Percentiles rank a stretch among this genome's conserved stretches.
Conservation (phyloP, 1,140 invertebrate species). For the Thrips palmi region DNA sequence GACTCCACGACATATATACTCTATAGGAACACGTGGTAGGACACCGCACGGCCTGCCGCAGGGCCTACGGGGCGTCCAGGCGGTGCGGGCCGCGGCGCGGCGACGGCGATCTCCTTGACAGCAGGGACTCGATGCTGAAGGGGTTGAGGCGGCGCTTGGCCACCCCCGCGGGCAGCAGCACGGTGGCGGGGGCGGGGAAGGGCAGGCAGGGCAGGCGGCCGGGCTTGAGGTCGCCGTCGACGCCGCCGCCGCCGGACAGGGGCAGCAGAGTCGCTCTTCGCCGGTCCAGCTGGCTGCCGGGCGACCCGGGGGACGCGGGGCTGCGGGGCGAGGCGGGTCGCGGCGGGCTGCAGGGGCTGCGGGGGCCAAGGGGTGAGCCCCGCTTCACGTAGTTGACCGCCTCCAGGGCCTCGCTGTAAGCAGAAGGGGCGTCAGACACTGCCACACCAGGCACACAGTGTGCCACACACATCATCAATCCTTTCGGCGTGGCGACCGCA, state of each 20-base stretch:
- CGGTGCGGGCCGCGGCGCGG: no score
- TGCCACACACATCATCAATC: no score
- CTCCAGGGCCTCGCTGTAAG: no score
- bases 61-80: no score
- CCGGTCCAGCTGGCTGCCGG: conserved; percentile 21
- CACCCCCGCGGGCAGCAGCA: conserved; percentile 25
- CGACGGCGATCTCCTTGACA: conserved; percentile 31
- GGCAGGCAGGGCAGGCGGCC: conserved; percentile 22
- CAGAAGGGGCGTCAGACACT: no score
- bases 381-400: no score
- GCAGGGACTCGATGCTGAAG: conserved; percentile 67
- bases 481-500: no score
- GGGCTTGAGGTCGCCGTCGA: conserved; percentile 21
- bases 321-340: conserved; percentile 27
- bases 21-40: no score
- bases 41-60: no score
- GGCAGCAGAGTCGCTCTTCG: conserved; percentile 18
- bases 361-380: no score
- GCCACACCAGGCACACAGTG: no score
- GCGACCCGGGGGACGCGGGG: conserved; percentile 27
- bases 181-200: conserved; percentile 27
- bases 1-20: no score
- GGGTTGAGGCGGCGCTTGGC: conserved; percentile 45
- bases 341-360: conserved; percentile 23
- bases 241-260: conserved; percentile 14